phyloP scores from a whole-genome alignment of 1,140 invertebrate species.

The Colletes gigas region DNA sequence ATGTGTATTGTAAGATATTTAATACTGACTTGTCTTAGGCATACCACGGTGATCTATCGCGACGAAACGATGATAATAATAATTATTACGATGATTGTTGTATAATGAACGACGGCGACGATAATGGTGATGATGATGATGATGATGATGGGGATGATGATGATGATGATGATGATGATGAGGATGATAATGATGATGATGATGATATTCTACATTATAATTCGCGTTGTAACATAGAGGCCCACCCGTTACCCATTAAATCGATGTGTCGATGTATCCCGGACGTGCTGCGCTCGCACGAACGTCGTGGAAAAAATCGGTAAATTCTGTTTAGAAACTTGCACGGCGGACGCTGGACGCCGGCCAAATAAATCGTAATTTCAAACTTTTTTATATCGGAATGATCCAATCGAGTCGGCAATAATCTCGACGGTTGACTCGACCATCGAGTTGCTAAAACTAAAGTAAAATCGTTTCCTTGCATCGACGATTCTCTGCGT shows the following conservation, averaged over 20 bases:
- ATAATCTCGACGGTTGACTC: conserved; percentile 26
- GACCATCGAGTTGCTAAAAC: conserved; percentile 12
- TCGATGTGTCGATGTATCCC: conserved; percentile 77
- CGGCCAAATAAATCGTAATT: conserved; percentile 34
- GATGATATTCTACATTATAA: conserved; percentile 68
- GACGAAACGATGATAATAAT: conserved; percentile 68
- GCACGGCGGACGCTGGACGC: conserved; percentile 25
- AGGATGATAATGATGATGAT: conserved; percentile 45
- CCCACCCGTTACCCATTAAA: conserved; percentile 75
- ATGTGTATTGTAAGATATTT: conserved; percentile 79
- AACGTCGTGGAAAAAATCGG: background rate
- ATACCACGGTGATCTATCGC: conserved; percentile 67
- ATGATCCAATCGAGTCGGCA: conserved; percentile 4
- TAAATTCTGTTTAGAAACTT: conserved; percentile 11
- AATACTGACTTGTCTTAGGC: conserved; percentile 75
- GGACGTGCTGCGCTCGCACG: conserved; percentile 68
- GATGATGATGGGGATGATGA: conserved; percentile 56
- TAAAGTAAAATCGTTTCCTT: conserved; percentile 39
- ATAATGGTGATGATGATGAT: conserved; percentile 58
- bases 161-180: conserved; percentile 51
- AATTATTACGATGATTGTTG: conserved; percentile 66
- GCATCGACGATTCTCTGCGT: conserved; percentile 27
- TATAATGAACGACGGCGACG: conserved; percentile 62
- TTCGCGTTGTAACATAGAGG: conserved; percentile 76
- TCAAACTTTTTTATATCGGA: conserved; percentile 55